Evolutionary conservation across 1,140 invertebrate species (phyloP).

Genomic region (Vanessa atalanta): DNA sequence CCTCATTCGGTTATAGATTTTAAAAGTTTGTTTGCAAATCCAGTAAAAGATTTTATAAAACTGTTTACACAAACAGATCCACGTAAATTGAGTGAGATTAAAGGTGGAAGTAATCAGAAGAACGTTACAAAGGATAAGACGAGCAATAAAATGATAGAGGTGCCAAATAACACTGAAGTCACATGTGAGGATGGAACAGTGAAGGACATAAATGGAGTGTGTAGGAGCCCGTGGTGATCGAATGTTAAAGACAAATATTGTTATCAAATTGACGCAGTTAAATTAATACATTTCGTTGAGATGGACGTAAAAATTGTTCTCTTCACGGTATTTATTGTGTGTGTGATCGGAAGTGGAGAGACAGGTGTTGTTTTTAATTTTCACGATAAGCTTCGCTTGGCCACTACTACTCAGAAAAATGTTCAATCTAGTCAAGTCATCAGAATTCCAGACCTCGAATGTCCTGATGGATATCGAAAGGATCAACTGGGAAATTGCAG

Average conservation of each 20-base stretch:
- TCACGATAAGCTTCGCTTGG: conserved; percentile 61
- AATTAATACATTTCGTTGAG: conserved; percentile 54
- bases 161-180: conserved; percentile 50
- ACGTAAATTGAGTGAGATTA: conserved; percentile 15
- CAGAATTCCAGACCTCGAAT: conserved; percentile 60
- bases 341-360: conserved; percentile 39
- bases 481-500: conserved; percentile 56
- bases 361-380: conserved; percentile 64
- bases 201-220: conserved; percentile 61
- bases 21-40: conserved; percentile 61
- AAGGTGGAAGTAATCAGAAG: conserved; percentile 24
- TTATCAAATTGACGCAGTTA: conserved; percentile 55
- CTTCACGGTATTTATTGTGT: conserved; percentile 45
- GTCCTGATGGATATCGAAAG: conserved; percentile 55
- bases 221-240: conserved; percentile 63
- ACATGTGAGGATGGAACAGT: conserved; percentile 48
- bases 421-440: conserved; percentile 59
- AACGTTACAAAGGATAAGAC: conserved; percentile 27
- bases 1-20: conserved; percentile 52
- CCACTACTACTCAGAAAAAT: conserved; percentile 48
- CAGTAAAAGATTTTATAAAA: conserved; percentile 56
- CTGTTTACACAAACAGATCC: conserved; percentile 37
- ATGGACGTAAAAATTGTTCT: conserved; percentile 73
- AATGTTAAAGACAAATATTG: conserved; percentile 26
- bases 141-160: conserved; percentile 61